Evolutionary conservation across 2,888 invertebrate species (phyloP), one percentile per base, ranked within the genome.

Genomic region (Zhuqinia jingwanae): DNA sequence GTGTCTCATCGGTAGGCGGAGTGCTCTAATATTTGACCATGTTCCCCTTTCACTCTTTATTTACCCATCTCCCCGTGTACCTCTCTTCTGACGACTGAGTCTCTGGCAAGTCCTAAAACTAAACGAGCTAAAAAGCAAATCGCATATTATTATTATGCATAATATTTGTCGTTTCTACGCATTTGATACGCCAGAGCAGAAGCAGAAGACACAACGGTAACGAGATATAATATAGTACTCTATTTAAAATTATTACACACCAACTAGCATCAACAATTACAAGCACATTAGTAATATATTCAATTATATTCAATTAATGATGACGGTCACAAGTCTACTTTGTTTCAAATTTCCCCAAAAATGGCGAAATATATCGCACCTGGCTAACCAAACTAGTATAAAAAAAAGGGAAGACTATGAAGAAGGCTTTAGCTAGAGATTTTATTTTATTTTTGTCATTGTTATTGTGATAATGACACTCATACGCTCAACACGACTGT

Each of bases 11-110:
- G 47, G 8, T 6, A 86, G 60, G 87, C 10, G 25, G 10, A 22
- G 25, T 25, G 58, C 25, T 58, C 25, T 42, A 76, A 68, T 42
- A 88, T 87, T 88, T 88, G 89, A 87, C 89, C 89, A 88, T 88
- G 88, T 87, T 88, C 87, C 80, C 88, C 88, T 89, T 89, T 88
- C 88, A 88, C 89, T 87, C 63, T 85, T 58, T 27, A 20, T 56
- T 15, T 50, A n/a, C n/a, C 30, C n/a, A 17, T 58, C 58, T 58
- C 6, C 58, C 58, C 10, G 36, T 36, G 8, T 8, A n/a, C n/a
- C n/a, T n/a, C n/a, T n/a, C n/a, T n/a, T n/a, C n/a, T n/a, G n/a
- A n/a, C 36, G 8, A 8, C 36, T 6, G 36, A 36, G 8, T 36
- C 36, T 8, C 36, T 36, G 36, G 3, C 8, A 36, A 36, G 36